A percentile compares a stretch with the other conserved stretches of the same genome.
phyloP scores from a whole-genome alignment of 2,797 vertebrate species.

The Morelia viridis region DNA sequence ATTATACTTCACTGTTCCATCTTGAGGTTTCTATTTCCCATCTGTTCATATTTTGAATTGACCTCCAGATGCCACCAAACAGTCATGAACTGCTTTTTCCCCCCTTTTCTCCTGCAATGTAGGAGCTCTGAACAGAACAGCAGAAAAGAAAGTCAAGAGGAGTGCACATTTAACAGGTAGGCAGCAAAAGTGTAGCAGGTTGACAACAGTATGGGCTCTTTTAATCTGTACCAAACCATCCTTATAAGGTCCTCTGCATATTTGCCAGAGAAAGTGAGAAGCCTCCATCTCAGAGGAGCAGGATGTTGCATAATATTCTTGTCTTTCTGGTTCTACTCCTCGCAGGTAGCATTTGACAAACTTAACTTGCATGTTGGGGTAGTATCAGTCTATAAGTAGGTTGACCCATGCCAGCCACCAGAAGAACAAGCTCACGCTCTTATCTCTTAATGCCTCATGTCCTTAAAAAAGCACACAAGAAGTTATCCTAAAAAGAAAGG shows the following conservation, averaged over 20 bases:
- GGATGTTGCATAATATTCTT: not conserved
- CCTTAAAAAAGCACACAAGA: not conserved
- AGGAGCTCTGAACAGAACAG: slow-evolving; percentile 65
- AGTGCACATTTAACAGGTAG: slow-evolving; percentile 87
- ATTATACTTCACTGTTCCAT: not conserved
- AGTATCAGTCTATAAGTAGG: not conserved
- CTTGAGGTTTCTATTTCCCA: not conserved
- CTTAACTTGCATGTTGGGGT: not conserved
- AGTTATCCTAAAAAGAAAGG: not conserved
- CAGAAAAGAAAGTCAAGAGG: slow-evolving; percentile 57
- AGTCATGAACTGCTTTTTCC: not conserved
- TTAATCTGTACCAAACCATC: not conserved
- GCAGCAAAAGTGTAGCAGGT: not conserved
- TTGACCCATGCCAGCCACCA: not conserved
- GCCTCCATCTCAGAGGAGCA: not conserved
- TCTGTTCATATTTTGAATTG: not conserved
- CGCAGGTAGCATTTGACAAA: not conserved
- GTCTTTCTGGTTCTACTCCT: not conserved
- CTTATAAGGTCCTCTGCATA: not conserved
- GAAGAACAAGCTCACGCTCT: not conserved
- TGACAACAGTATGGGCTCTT: not conserved
- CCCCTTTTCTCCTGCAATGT: slow-evolving; percentile 8
- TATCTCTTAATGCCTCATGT: not conserved
- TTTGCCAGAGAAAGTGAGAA: not conserved
- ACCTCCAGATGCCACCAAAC: not conserved